These are phyloP conservation scores for Sitophilus oryzae DNA, from an alignment of 1,140 invertebrate genomes.

Conservation along the genomic window DNA sequence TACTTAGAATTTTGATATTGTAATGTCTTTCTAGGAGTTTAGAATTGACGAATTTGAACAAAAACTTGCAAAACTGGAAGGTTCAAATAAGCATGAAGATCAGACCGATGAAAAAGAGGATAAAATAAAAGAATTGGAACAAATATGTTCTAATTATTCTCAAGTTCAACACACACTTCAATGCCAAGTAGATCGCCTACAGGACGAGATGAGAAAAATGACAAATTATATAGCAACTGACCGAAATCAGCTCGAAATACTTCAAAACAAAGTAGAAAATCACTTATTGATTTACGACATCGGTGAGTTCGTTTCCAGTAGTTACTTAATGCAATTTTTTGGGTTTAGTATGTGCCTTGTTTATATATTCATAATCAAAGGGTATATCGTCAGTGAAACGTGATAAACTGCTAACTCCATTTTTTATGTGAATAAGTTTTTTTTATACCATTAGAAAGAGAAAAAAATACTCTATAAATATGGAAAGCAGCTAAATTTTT, in stretches of 20 bases:
- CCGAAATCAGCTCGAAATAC: slow-evolving; percentile 38
- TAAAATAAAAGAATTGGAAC: slow-evolving; percentile 47
- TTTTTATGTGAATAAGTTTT: no score
- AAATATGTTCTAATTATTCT: slow-evolving; percentile 40
- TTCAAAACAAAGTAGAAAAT: slow-evolving; percentile 39
- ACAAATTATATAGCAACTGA: slow-evolving; percentile 42
- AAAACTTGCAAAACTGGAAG: slow-evolving; percentile 27
- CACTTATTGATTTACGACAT: slow-evolving; percentile 48
- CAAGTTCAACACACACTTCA: slow-evolving; percentile 43
- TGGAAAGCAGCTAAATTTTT: no score
- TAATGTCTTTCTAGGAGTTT: slow-evolving; percentile 29
- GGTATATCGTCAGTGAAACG: no score
- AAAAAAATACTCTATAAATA: no score
- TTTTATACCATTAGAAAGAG: no score
- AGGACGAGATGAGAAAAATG: slow-evolving; percentile 49
- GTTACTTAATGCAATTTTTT: no score
- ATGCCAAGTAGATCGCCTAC: slow-evolving; percentile 48
- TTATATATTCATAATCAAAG: no score
- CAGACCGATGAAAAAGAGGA: slow-evolving; percentile 42
- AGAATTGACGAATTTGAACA: slow-evolving; percentile 34
- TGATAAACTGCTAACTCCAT: no score
- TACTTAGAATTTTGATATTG: background rate
- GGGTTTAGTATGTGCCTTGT: no score
- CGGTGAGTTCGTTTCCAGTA: no score
- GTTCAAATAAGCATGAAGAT: slow-evolving; percentile 29